Base-by-base conservation (phyloP, 2,888 invertebrate species). In the Emmelina monodactyla region DNA sequence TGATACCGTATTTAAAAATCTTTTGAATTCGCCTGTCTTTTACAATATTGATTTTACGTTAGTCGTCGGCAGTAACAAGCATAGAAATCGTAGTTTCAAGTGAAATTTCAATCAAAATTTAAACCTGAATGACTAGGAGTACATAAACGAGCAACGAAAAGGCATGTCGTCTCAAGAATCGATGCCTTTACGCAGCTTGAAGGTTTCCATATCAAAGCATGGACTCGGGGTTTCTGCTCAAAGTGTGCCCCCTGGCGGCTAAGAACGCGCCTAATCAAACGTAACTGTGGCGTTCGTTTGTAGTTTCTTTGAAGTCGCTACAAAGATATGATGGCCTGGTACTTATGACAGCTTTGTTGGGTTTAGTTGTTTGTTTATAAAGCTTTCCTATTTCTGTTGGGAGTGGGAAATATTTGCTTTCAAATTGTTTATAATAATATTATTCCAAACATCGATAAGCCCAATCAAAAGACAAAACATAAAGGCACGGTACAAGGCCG, bases 261-360 rank as follows among this genome's bases (percentile, higher is more conserved):
- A 65, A 64, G 69, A 69, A 66, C 64, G 61, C 57, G 72, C 70
- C 76, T 72, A 76, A 76, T 78, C 75, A 76, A 75, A 70, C 71
- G 72, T 58, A 54, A 65, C 55, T 62, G 54, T 68, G 62, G 68
- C 69, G 72, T 75, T 73, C 71, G 72, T 70, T 55, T 53, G 59
- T 65, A 66, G 70, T 70, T 70, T 64, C 73, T 76, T 73, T 75
- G 73, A 75, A 62, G 65, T 66, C 58, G 49, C 55, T 47, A 40
- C 53, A 56, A 57, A 62, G 61, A 58, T 67, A 68, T 70, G 67
- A 61, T 62, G 52, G 57, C 60, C 55, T 67, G 58, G 67, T 68
- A 63, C 54, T 51, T 47, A 50, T 51, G 54, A 55, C 53, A 47
- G 40, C 25, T 25, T 3, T 38, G 35, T 36, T 34, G 39, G 39